Evolutionary conservation across 2,797 vertebrate species (phyloP), one percentile per base, ranked within the genome.

Genomic region (Microctenopoma steveboyesi): DNA sequence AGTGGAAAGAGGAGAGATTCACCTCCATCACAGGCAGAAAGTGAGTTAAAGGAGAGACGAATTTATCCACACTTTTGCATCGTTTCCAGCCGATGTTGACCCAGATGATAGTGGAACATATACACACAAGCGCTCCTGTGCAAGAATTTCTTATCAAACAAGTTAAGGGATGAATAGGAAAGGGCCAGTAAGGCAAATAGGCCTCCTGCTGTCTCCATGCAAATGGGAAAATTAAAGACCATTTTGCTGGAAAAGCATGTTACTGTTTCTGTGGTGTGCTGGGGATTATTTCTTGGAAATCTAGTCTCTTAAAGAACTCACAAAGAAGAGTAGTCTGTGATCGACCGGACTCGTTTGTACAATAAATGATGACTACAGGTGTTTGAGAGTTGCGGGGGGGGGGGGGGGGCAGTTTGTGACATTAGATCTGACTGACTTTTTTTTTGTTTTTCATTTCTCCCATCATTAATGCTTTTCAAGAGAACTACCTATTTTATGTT

Each of bases 71-170:
- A 64, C 68, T 56, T 49, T 63, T 33, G 55, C 79, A 76, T 90
- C 76, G 63, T 89, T 90, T 91, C 87, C 82, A 76, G 68, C 27
- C 81, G 83, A 86, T 64, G 64, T 63, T 87, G 90, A 92, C 92
- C 90, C 88, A 42, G 83, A 64, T 79, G 55, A 64, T 74, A 33
- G 82, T 43, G 50, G 74, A 85, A 85, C 80, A 83, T 71, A 86
- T 70, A 76, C 70, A 74, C 53, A 72, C 68, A 72, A 89, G 79
- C 61, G 22, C 63, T 85, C 64, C 69, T 61, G 84, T 81, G 71
- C 78, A 79, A 78, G 72, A 88, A 86, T 88, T 79, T 76, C n/a
- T 85, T 90, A 89, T 87, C 65, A 65, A 91, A 88, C 68, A 60
- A 82, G 76, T 67, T 57, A 43, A 53, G 56, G 69, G 64, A 61